These are phyloP conservation scores for Hyposmocoma kahamanoa DNA, from an alignment of 1,140 invertebrate species.

Conservation along the genomic window DNA sequence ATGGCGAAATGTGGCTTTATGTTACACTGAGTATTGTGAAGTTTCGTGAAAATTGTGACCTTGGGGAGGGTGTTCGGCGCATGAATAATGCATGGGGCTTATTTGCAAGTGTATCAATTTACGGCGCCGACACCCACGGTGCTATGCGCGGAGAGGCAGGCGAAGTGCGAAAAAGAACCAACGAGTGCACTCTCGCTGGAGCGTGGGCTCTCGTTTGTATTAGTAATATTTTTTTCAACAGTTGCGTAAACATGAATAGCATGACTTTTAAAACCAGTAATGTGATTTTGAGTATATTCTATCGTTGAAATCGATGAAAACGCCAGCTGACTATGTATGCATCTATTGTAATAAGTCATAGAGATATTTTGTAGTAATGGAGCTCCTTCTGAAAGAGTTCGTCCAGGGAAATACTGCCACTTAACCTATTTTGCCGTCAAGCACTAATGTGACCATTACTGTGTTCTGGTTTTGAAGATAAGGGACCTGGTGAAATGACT, in stretches of 20 bases:
- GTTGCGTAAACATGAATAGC: background rate
- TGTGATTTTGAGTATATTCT: too few species aligned
- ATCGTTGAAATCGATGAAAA: too few species aligned
- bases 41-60: conserved; percentile 54
- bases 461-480: too few species aligned
- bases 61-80: conserved; percentile 57
- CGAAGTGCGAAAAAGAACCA: conserved; percentile 65
- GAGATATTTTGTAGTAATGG: too few species aligned
- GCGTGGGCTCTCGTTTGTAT: background rate
- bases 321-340: too few species aligned
- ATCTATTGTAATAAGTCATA: too few species aligned
- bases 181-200: conserved; percentile 36
- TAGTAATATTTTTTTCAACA: background rate
- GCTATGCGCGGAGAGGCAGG: conserved; percentile 46
- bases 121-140: conserved; percentile 61
- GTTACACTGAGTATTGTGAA: conserved; percentile 34
- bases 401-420: too few species aligned
- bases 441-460: too few species aligned
- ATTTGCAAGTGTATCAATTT: conserved; percentile 73
- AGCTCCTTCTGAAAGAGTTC: too few species aligned
- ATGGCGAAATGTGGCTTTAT: conserved; percentile 14
- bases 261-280: too few species aligned
- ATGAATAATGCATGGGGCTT: conserved; percentile 70
- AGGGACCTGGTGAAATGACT: too few species aligned
- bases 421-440: too few species aligned